Evolutionary conservation across 2,888 invertebrate genomes (phyloP).

Genomic region (Eupithecia abbreviata): DNA sequence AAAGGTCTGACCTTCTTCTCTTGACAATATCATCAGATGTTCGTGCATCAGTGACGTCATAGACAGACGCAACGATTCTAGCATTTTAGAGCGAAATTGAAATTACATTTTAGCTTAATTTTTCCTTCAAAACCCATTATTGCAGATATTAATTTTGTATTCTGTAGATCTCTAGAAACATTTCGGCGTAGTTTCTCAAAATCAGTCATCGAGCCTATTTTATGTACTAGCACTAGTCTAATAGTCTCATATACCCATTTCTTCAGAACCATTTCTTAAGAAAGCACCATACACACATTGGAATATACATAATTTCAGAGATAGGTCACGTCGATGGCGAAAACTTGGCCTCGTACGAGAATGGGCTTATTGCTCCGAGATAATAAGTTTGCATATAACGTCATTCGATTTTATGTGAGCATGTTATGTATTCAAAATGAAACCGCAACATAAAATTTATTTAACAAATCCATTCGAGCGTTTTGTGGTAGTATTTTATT

Average conservation of each 20-base stretch:
- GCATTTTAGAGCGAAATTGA: no score
- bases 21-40: no score
- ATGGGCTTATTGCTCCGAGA: background rate
- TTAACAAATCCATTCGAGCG: conserved; percentile 15
- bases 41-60: no score
- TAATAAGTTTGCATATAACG: conserved; percentile 9
- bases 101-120: no score
- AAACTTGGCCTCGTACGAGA: background rate
- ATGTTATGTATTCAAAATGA: conserved; percentile 12
- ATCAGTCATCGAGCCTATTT: no score
- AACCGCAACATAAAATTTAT: conserved; percentile 15
- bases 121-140: no score
- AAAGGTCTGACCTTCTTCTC: no score
- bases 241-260: background rate
- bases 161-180: no score
- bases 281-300: background rate
- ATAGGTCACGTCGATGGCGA: background rate
- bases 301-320: background rate
- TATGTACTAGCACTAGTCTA: background rate
- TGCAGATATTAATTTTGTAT: no score
- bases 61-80: no score
- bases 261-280: background rate
- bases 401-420: conserved; percentile 10
- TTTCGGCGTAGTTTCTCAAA: no score
- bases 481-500: conserved; percentile 15